These are phyloP conservation scores for Macropodus opercularis DNA, from an alignment of 2,797 vertebrate species.

Conservation along the genomic window DNA sequence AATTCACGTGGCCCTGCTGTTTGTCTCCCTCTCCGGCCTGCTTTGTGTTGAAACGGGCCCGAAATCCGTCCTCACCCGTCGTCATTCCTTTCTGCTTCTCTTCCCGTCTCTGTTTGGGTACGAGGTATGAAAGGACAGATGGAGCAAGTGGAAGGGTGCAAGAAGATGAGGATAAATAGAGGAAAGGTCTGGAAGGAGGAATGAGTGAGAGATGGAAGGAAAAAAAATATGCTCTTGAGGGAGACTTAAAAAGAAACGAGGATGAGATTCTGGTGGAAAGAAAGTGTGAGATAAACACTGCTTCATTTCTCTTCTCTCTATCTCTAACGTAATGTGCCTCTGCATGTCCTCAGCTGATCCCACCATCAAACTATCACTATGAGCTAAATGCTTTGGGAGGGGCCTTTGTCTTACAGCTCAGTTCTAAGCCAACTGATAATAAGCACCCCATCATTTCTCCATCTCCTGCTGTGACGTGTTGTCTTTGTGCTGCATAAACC, in stretches of 20 bases:
- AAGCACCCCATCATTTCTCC: slow-evolving; percentile 31
- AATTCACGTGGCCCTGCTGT: slow-evolving; percentile 51
- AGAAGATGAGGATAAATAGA: slow-evolving; percentile 16
- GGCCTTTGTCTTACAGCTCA: slow-evolving; percentile 37
- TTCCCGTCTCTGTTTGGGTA: slow-evolving; percentile 30
- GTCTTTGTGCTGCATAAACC: slow-evolving; percentile 5
- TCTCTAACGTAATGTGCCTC: slow-evolving; percentile 15
- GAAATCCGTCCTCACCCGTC: slow-evolving; percentile 53
- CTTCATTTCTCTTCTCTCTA: slow-evolving; percentile 17
- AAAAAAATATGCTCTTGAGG: slow-evolving; percentile 17
- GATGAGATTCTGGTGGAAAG: slow-evolving; percentile 5
- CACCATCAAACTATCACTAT: slow-evolving; percentile 34
- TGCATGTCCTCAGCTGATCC: slow-evolving; percentile 50
- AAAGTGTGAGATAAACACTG: slow-evolving; percentile 25
- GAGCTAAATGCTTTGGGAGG: slow-evolving; percentile 28
- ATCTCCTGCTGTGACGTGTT: slow-evolving; percentile 22
- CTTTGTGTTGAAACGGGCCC: slow-evolving; percentile 16
- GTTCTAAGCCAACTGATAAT: slow-evolving; percentile 38
- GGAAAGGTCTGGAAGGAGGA: not conserved
- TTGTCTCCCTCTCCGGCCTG: slow-evolving; percentile 43
- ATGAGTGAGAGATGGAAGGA: not conserved
- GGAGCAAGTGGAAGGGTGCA: slow-evolving; percentile 28
- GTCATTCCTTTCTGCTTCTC: slow-evolving; percentile 39
- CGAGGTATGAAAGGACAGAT: slow-evolving; percentile 27
- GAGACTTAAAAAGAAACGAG: slow-evolving; percentile 11